These are phyloP conservation scores for Boulengeromyrus knoepffleri DNA, from an alignment of 2,113 vertebrate genomes.

Conservation along the genomic window DNA sequence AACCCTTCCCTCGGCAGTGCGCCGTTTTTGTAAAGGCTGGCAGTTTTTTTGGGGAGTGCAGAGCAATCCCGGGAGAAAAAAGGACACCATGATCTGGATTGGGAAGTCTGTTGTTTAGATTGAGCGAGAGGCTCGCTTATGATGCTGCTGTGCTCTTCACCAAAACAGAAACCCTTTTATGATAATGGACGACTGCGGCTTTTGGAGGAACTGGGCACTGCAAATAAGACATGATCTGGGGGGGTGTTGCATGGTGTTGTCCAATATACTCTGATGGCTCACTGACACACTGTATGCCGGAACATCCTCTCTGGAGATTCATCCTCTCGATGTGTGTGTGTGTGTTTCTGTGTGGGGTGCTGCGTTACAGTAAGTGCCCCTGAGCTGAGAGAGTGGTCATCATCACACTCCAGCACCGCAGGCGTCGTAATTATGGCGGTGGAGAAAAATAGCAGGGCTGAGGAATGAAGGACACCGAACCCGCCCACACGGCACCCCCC, in stretches of 20 bases:
- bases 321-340: background rate
- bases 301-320: background rate
- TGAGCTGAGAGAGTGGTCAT: slow-evolving; percentile 3
- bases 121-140: background rate
- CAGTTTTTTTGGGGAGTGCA: slow-evolving; percentile 58
- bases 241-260: slow-evolving; percentile 17
- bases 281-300: background rate
- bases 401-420: background rate
- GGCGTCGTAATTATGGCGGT: background rate
- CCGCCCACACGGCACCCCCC: background rate
- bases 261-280: slow-evolving; percentile 2
- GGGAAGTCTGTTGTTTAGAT: background rate
- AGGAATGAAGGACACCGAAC: background rate
- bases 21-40: slow-evolving; percentile 60
- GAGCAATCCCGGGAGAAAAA: slow-evolving; percentile 32
- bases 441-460: background rate
- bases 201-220: slow-evolving; percentile 51
- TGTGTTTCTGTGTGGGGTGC: background rate
- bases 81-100: background rate
- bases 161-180: background rate
- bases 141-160: background rate
- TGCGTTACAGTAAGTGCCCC: background rate
- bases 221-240: slow-evolving; percentile 62
- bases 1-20: background rate
- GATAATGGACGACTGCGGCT: background rate